A percentile compares a stretch with the other conserved stretches of the same genome.
Evolutionary conservation across 1,140 invertebrate genomes (phyloP).

Genomic region (Ctenoplectra terminalis): DNA sequence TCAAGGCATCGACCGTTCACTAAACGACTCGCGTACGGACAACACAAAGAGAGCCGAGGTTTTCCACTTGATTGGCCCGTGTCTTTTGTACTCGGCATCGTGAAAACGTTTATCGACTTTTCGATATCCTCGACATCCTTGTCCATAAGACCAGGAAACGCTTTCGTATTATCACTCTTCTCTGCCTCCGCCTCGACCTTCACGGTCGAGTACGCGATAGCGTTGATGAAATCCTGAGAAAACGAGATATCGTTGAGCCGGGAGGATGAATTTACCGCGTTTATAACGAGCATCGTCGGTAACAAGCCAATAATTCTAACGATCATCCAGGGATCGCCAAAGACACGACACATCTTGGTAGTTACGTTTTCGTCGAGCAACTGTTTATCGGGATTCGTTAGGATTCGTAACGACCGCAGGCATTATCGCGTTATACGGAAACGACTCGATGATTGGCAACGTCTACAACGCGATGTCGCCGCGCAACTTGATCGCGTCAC

Average conservation of each 20-base stretch:
- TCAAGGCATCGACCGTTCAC: neutral
- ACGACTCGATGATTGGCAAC: neutral
- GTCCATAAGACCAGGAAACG: too few species aligned
- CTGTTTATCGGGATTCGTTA: neutral
- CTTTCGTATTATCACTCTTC: neutral
- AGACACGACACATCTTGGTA: slow-evolving; percentile 12
- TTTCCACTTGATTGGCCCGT: too few species aligned
- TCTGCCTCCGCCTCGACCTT: too few species aligned
- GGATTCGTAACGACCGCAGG: neutral
- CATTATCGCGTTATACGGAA: slow-evolving; percentile 33
- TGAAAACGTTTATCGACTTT: neutral
- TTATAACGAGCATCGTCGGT: neutral
- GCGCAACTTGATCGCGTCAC: neutral
- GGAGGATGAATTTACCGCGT: neutral
- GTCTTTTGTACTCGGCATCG: too few species aligned
- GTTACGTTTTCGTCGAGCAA: neutral
- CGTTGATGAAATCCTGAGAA: neutral
- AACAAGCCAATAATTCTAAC: neutral
- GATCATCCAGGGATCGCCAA: neutral
- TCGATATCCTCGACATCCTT: too few species aligned
- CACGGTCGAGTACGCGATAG: neutral
- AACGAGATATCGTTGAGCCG: too few species aligned
- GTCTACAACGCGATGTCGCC: too few species aligned
- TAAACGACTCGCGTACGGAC: neutral
- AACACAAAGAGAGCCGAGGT: slow-evolving; percentile 50